A percentile compares a stretch with the other conserved stretches of the same genome.
Evolutionary conservation across 2,888 invertebrate genomes (phyloP).

Genomic region (Belgica antarctica): DNA sequence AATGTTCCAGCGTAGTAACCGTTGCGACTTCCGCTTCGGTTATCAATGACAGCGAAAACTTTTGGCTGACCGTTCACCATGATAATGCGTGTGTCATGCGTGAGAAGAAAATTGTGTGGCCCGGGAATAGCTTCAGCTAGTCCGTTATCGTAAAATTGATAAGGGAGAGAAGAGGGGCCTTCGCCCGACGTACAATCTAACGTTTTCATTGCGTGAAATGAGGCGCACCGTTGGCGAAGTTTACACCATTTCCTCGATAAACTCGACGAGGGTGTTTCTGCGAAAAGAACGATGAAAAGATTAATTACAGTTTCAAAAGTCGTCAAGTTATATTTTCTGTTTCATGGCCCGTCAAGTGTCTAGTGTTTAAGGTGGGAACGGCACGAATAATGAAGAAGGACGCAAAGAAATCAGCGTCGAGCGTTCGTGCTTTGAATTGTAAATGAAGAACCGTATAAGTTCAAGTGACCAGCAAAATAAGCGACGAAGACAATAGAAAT

Average conservation of each 20-base stretch:
- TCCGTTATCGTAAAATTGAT: constrained; percentile 32
- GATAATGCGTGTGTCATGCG: constrained; percentile 26
- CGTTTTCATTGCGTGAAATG: constrained; percentile 57
- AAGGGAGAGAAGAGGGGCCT: constrained; percentile 59
- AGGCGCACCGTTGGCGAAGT: constrained; percentile 66
- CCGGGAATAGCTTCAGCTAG: constrained; percentile 55
- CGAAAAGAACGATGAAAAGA: neutral
- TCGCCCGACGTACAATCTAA: constrained; percentile 55
- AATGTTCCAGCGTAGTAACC: constrained; percentile 59
- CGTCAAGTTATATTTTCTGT: neutral
- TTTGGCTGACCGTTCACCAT: constrained; percentile 42
- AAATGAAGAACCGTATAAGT: neutral
- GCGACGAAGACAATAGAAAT: constrained; percentile 8
- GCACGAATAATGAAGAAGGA: neutral
- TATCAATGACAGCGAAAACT: constrained; percentile 40
- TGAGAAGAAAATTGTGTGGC: constrained; percentile 47
- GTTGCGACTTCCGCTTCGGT: constrained; percentile 51
- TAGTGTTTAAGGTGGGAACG: neutral
- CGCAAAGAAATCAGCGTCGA: constrained; percentile 7
- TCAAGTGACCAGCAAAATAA: constrained; percentile 9
- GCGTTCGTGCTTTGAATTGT: constrained; percentile 18
- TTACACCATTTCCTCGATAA: constrained; percentile 74
- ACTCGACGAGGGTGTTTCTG: constrained; percentile 42
- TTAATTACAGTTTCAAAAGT: neutral
- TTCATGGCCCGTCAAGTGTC: neutral